phyloP scores from a whole-genome alignment of 2,888 invertebrate species.

The Nemoura dubitans region DNA sequence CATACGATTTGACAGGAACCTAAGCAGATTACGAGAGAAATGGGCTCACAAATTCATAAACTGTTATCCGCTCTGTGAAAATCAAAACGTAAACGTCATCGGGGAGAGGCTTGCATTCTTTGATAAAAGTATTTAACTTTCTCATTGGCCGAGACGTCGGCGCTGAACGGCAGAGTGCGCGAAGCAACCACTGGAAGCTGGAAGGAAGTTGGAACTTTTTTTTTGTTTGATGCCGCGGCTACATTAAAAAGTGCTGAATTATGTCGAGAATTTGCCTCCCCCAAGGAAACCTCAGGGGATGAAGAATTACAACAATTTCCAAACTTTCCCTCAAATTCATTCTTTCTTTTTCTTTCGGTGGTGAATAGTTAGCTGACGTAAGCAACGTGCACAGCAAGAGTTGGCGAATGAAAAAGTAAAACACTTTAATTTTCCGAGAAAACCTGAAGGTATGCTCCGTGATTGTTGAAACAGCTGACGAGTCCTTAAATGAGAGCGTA shows the following conservation, averaged over 20 bases:
- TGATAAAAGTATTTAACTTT: not conserved
- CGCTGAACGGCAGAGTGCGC: not conserved
- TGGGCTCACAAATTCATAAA: constrained; percentile 2
- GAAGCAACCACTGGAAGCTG: constrained; percentile 26
- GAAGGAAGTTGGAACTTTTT: constrained; percentile 26
- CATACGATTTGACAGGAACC: not conserved
- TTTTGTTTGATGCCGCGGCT: constrained; percentile 38
- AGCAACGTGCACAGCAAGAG: constrained; percentile 16
- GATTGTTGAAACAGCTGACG: constrained; percentile 34
- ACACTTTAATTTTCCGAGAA: constrained; percentile 31
- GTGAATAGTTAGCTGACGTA: constrained; percentile 35
- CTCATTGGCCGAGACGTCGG: not conserved
- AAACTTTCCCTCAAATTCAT: constrained; percentile 29
- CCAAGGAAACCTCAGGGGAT: constrained; percentile 38
- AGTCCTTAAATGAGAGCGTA: constrained; percentile 15
- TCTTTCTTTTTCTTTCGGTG: constrained; percentile 26
- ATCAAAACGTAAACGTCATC: not conserved
- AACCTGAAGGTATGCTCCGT: constrained; percentile 1
- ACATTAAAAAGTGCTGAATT: constrained; percentile 48
- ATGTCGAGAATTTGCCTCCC: constrained; percentile 43
- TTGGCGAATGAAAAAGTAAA: not conserved
- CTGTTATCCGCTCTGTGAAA: not conserved
- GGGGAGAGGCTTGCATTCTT: not conserved
- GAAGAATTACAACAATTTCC: constrained; percentile 38
- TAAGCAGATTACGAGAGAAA: not conserved